phyloP scores from a whole-genome alignment of 2,888 invertebrate species.

The Synanthedon formicaeformis region DNA sequence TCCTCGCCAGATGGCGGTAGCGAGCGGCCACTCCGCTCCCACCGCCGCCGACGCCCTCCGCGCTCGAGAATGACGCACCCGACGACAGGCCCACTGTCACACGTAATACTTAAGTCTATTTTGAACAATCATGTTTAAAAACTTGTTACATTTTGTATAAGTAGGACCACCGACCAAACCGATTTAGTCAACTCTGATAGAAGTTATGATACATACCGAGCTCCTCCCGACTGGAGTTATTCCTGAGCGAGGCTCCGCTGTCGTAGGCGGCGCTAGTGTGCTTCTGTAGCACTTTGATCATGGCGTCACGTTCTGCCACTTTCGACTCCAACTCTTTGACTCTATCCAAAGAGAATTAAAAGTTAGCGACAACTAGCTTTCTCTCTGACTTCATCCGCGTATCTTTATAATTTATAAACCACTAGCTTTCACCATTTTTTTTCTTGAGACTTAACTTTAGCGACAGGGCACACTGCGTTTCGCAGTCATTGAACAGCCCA shows the following conservation, averaged over 20 bases:
- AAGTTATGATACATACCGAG: slow-evolving; percentile 30
- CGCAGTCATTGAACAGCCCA: too few species aligned
- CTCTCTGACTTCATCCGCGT: not conserved
- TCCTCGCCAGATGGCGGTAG: slow-evolving; percentile 50
- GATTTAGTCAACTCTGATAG: too few species aligned
- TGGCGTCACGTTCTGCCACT: slow-evolving; percentile 88
- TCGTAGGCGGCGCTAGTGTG: slow-evolving; percentile 81
- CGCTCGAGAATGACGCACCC: slow-evolving; percentile 62
- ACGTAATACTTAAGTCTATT: not conserved
- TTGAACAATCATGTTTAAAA: not conserved
- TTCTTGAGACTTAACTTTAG: too few species aligned
- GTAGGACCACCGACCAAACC: too few species aligned
- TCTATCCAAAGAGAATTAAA: slow-evolving; percentile 36
- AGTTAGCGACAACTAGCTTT: not conserved
- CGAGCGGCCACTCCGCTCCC: slow-evolving; percentile 26
- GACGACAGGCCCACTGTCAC: slow-evolving; percentile 54
- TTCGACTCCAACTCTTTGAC: slow-evolving; percentile 89
- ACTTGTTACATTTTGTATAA: too few species aligned
- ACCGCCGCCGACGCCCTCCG: slow-evolving; percentile 41
- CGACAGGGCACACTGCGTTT: too few species aligned
- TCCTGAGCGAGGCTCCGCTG: slow-evolving; percentile 65
- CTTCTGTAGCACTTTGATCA: slow-evolving; percentile 89
- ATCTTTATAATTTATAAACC: not conserved
- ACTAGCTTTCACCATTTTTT: too few species aligned
- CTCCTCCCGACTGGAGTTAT: slow-evolving; percentile 64